A percentile compares a stretch with the other conserved stretches of the same genome.
Evolutionary conservation across 2,888 invertebrate species (phyloP).

Genomic region (Melanophora roralis): DNA sequence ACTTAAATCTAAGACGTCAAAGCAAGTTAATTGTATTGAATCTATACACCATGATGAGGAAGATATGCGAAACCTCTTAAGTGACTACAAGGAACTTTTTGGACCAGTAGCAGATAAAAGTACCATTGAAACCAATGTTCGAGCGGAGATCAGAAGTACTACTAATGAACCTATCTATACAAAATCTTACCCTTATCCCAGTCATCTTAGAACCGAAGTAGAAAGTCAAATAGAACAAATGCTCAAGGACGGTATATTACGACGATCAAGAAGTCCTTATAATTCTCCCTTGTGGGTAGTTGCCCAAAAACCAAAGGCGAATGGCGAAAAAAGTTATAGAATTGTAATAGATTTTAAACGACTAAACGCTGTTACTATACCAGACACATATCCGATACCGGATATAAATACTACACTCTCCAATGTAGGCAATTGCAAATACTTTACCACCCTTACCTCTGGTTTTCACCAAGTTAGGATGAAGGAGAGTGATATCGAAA

Average conservation of each 20-base stretch:
- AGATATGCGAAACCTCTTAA: neutral
- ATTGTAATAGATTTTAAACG: conserved; percentile 2
- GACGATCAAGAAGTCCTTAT: conserved; percentile 17
- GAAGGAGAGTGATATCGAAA: neutral
- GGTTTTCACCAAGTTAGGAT: conserved; percentile 10
- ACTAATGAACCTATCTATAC: conserved; percentile 51
- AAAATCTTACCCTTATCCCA: conserved; percentile 51
- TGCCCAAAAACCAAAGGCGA: too few relatives aligned
- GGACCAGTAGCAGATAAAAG: conserved; percentile 33
- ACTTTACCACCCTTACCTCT: conserved; percentile 1
- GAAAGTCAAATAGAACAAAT: conserved; percentile 1
- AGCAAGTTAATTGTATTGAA: conserved; percentile 1
- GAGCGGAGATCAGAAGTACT: conserved; percentile 50
- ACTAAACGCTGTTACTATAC: neutral
- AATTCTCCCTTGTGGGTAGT: conserved; percentile 13
- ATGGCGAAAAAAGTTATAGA: neutral
- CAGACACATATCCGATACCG: neutral
- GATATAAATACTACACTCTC: conserved; percentile 11
- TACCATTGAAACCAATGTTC: conserved; percentile 33
- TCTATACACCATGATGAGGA: neutral
- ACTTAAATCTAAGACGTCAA: neutral
- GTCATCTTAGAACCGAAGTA: conserved; percentile 7
- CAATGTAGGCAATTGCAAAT: neutral
- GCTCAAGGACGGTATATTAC: neutral
- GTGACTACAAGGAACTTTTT: conserved; percentile 22